Base-by-base conservation (phyloP, 2,888 invertebrate species). In the Hedychridium roseum region DNA sequence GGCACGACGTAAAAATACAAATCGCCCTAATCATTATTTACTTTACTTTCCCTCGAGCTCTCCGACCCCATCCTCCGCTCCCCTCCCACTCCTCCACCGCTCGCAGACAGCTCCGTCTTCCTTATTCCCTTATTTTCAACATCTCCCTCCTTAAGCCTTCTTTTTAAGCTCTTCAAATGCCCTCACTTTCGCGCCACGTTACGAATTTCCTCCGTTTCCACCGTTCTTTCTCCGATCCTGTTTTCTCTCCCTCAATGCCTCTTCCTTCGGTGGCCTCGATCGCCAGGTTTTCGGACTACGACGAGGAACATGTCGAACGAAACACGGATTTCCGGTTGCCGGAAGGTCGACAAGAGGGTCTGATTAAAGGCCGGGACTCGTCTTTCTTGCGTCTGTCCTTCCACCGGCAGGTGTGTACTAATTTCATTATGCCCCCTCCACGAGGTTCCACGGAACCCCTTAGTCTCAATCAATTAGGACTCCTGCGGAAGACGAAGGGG, bases 11-110 rank as follows among this genome's bases (percentile, higher is more conserved):
- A 70, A 72, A 74, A 74, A 74, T 74, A 74, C 74, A 70, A 73
- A 74, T 74, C 73, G 67, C 60, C 69, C 73, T 74, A 74, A 74
- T 74, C 74, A 74, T 71, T 74, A 74, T 74, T 74, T 74, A 70
- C 73, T 73, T 71, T 69, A 66, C 68, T 68, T 64, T 70, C 50
- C 50, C 51, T 43, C 36, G 50, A 45, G 53, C 60, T 41, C 49
- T 34, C 44, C 50, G 44, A 54, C 35, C 36, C 39, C 31, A 17
- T 35, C 42, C 28, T 11, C 12, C 35, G 12, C 14, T 31, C 38
- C 11, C 17, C 16, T 30, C 18, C 27, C 28, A 26, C 32, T 43
- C n/a, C n/a, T n/a, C n/a, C n/a, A n/a, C n/a, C n/a, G n/a, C n/a
- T n/a, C n/a, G n/a, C n/a, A n/a, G n/a, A n/a, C n/a, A n/a, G n/a